Conservation (phyloP, 1,140 invertebrate genomes). For the Megalonaias nervosa region DNA sequence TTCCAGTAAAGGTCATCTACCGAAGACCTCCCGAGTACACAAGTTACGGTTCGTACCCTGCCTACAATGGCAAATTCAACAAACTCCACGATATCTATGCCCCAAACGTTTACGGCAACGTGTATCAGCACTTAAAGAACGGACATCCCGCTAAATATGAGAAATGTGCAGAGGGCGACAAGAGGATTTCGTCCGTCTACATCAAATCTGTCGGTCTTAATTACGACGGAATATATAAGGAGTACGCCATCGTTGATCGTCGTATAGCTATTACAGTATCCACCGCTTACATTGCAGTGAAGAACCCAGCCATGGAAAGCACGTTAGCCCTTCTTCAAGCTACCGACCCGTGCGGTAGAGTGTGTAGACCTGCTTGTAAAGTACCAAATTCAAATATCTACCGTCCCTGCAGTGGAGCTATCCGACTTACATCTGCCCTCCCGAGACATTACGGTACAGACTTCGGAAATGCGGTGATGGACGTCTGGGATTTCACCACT, state of each 20-base stretch:
- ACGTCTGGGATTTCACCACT: constrained; percentile 51
- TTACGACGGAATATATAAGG: constrained; percentile 61
- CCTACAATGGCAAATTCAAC: constrained; percentile 39
- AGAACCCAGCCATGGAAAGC: constrained; percentile 36
- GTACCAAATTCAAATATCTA: constrained; percentile 40
- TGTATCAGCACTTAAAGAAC: constrained; percentile 27
- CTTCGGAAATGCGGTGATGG: constrained; percentile 52
- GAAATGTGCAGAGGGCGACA: constrained; percentile 24
- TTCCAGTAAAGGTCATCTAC: constrained; percentile 60
- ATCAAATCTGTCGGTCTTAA: constrained; percentile 59
- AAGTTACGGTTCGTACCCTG: constrained; percentile 50
- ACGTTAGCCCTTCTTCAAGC: constrained; percentile 52
- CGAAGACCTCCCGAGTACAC: constrained; percentile 52
- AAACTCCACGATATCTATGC: constrained; percentile 51
- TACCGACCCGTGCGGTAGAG: constrained; percentile 59
- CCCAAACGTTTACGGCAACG: constrained; percentile 35
- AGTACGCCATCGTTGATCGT: constrained; percentile 61
- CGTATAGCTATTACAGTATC: constrained; percentile 55
- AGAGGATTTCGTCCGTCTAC: constrained; percentile 49
- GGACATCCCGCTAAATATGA: constrained; percentile 37
- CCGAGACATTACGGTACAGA: constrained; percentile 50
- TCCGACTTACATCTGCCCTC: constrained; percentile 38
- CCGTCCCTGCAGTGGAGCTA: constrained; percentile 51
- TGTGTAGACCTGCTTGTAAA: constrained; percentile 58
- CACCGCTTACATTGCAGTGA: constrained; percentile 56